Evolutionary conservation across 2,113 vertebrate genomes (phyloP).

Genomic region (Mirza zaza): DNA sequence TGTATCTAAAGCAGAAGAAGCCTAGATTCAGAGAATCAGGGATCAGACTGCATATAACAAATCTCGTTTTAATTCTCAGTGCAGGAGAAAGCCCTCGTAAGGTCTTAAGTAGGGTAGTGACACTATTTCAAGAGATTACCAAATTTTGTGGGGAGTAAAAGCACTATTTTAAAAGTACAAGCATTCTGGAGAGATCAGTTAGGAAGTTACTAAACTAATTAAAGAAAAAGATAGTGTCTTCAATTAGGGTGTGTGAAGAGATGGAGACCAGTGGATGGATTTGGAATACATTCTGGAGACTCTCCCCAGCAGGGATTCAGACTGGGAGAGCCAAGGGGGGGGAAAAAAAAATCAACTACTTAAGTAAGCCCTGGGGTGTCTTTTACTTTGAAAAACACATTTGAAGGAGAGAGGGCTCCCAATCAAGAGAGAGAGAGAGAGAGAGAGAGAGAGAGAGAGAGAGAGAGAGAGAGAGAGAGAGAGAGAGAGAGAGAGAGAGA

Average conservation of each 20-base stretch:
- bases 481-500: too few relatives aligned
- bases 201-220: neutral
- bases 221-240: neutral
- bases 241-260: neutral
- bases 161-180: neutral
- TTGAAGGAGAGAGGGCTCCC: fast-evolving
- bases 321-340: neutral
- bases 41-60: neutral
- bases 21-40: neutral
- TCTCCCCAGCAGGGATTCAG: neutral
- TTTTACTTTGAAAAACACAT: neutral
- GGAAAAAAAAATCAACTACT: neutral
- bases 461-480: too few relatives aligned
- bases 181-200: neutral
- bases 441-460: too few relatives aligned
- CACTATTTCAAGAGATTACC: neutral
- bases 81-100: neutral
- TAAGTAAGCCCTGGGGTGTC: neutral
- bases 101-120: neutral
- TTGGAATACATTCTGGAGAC: neutral
- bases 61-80: neutral
- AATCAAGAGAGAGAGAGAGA: neutral
- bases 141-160: neutral
- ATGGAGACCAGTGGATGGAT: neutral
- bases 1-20: neutral